Conservation (phyloP, 2,797 vertebrate genomes). For the Huso huso region DNA sequence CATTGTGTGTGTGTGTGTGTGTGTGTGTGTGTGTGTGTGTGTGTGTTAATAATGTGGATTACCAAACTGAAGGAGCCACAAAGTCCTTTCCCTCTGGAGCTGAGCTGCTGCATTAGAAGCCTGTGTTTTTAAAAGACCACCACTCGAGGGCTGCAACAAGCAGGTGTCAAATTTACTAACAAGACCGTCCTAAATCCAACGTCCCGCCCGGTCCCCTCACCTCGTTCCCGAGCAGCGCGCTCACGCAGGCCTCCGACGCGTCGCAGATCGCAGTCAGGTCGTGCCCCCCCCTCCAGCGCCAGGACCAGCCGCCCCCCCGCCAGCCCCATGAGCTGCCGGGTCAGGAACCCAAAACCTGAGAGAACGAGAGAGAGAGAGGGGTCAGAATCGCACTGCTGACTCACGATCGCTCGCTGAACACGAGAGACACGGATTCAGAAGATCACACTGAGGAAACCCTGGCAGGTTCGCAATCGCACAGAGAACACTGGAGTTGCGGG, state of each 20-base stretch:
- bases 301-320: slow-evolving; percentile 82
- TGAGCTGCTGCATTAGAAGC: too few species aligned
- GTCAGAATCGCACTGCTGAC: too few species aligned
- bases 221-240: slow-evolving; percentile 80
- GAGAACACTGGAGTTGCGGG: too few species aligned
- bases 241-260: slow-evolving; percentile 85
- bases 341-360: slow-evolving; percentile 87
- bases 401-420: too few species aligned
- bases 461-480: too few species aligned
- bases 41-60: slow-evolving; percentile 32
- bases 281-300: slow-evolving; percentile 83
- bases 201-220: slow-evolving; percentile 42
- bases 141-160: not conserved
- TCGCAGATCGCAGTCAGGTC: slow-evolving; percentile 94
- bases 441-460: too few species aligned
- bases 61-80: slow-evolving; percentile 18
- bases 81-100: slow-evolving; percentile 53
- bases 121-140: too few species aligned
- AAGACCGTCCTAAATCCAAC: not conserved
- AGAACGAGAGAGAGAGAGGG: too few species aligned
- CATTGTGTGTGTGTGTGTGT: not conserved
- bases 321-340: slow-evolving; percentile 81
- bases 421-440: too few species aligned
- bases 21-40: not conserved
- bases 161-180: slow-evolving; percentile 23